Conservation (phyloP, 2,113 vertebrate genomes). For the Entelurus aequoreus region DNA sequence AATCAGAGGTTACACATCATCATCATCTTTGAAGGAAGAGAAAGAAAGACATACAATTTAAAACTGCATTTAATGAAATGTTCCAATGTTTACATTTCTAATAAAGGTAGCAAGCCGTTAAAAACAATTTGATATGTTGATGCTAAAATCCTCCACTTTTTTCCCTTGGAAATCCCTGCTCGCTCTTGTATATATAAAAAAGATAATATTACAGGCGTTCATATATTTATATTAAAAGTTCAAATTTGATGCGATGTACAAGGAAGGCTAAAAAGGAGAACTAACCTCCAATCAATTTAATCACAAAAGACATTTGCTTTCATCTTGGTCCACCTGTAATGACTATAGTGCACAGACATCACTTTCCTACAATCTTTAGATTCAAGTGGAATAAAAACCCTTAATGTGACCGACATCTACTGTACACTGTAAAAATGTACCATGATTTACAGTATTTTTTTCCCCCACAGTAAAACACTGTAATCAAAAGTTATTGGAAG, state of each 20-base stretch:
- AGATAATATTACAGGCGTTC: constrained; percentile 68
- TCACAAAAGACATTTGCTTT: constrained; percentile 60
- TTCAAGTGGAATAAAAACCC: constrained; percentile 41
- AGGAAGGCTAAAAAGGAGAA: constrained; percentile 48
- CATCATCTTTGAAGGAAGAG: not conserved
- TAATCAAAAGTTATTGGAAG: too few relatives aligned
- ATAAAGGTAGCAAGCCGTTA: constrained; percentile 75
- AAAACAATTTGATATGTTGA: constrained; percentile 72
- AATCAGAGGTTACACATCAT: constrained; percentile 18
- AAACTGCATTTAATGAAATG: constrained; percentile 77
- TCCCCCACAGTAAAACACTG: too few relatives aligned
- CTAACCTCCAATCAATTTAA: constrained; percentile 34
- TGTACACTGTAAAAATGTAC: not conserved
- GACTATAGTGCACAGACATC: constrained; percentile 31
- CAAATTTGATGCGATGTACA: constrained; percentile 71
- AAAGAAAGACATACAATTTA: constrained; percentile 42
- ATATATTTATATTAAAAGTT: constrained; percentile 63
- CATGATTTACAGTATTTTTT: too few relatives aligned
- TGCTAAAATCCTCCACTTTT: constrained; percentile 60
- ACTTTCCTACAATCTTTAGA: constrained; percentile 58
- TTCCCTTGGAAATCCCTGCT: constrained; percentile 13
- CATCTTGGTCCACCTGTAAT: constrained; percentile 40
- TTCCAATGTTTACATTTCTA: constrained; percentile 70
- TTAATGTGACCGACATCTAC: constrained; percentile 31
- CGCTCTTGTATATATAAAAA: constrained; percentile 59